These are phyloP conservation scores for Channa striata DNA, from an alignment of 2,797 vertebrate genomes.

Conservation along the genomic window DNA sequence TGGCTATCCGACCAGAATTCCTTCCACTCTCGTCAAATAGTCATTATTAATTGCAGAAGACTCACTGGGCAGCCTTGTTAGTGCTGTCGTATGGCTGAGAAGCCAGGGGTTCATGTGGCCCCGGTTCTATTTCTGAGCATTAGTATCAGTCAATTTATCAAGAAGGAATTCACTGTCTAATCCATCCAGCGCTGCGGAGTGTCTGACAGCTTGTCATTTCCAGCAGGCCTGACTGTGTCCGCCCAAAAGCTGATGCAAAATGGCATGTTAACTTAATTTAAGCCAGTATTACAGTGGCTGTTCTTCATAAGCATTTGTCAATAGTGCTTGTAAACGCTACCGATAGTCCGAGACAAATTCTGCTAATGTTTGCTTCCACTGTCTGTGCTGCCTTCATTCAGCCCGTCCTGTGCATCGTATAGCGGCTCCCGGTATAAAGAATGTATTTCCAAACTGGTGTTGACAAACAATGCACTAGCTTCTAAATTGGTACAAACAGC, in stretches of 20 bases:
- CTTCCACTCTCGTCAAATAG: constrained; percentile 51
- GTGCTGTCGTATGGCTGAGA: constrained; percentile 56
- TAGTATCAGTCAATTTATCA: constrained; percentile 80
- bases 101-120: constrained; percentile 57
- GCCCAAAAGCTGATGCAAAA: constrained; percentile 54
- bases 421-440: constrained; percentile 73
- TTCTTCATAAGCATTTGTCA: constrained; percentile 48
- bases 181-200: constrained; percentile 43
- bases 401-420: constrained; percentile 43
- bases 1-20: constrained; percentile 54
- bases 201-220: constrained; percentile 73
- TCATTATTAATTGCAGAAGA: constrained; percentile 77
- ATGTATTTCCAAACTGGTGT: constrained; percentile 82
- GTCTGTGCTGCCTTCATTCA: constrained; percentile 13
- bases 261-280: constrained; percentile 61
- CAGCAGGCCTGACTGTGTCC: constrained; percentile 38
- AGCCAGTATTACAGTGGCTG: constrained; percentile 25
- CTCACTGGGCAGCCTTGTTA: constrained; percentile 68
- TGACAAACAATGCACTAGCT: constrained; percentile 83
- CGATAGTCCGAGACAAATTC: constrained; percentile 48
- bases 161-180: constrained; percentile 68
- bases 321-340: constrained; percentile 61
- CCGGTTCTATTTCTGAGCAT: constrained; percentile 71
- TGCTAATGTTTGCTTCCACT: constrained; percentile 42
- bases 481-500: constrained; percentile 85